A percentile compares a stretch with the other conserved stretches of the same genome.
Evolutionary conservation across 2,797 vertebrate genomes (phyloP).

Genomic region (Gouania willdenowi): DNA sequence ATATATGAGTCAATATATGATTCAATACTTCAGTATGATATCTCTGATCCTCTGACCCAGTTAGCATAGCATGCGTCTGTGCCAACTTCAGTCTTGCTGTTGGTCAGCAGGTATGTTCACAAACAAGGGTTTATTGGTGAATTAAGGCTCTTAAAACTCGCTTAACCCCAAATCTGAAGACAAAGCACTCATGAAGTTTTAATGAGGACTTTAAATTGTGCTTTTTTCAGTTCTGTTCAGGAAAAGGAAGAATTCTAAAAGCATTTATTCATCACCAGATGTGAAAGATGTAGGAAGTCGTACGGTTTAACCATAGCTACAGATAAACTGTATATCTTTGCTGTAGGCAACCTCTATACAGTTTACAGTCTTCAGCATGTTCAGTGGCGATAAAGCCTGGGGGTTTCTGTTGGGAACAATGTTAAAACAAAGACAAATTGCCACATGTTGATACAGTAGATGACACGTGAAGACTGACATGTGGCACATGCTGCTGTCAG

Average conservation of each 20-base stretch:
- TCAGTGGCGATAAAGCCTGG: no score
- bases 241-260: neutral
- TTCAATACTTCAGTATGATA: constrained; percentile 18
- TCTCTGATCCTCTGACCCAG: constrained; percentile 52
- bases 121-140: constrained; percentile 8
- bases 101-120: constrained; percentile 17
- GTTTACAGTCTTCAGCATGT: neutral
- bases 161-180: no score
- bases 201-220: neutral
- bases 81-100: constrained; percentile 8
- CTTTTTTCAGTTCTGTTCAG: constrained; percentile 3
- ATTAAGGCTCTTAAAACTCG: constrained; percentile 7
- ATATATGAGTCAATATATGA: constrained; percentile 1
- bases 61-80: constrained; percentile 52
- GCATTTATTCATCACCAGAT: no score
- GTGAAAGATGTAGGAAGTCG: neutral
- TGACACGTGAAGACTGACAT: no score
- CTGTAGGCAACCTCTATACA: neutral
- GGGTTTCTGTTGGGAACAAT: no score
- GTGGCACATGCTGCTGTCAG: no score
- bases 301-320: constrained; percentile 10
- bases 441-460: no score
- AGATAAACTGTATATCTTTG: constrained; percentile 11
- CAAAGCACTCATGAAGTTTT: no score
- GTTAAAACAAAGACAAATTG: no score